Percentiles rank a stretch among this genome's conserved stretches.
Conservation (phyloP, 2,888 invertebrate genomes). For the Willowsia nigromaculata region DNA sequence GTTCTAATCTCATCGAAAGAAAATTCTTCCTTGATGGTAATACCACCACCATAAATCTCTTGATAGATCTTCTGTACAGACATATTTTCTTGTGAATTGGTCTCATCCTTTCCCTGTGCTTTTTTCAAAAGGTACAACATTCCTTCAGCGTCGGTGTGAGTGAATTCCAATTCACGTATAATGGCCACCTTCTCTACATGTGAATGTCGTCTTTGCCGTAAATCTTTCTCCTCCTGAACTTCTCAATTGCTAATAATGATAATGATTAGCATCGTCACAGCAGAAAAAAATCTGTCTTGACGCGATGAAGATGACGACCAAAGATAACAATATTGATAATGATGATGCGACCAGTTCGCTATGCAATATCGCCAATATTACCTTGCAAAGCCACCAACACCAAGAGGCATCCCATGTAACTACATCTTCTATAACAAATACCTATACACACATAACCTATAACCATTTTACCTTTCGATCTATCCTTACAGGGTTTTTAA, state of each 20-base stretch:
- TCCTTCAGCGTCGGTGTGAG: too few relatives aligned
- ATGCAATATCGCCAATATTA: not conserved
- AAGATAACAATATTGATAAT: slow-evolving; percentile 16
- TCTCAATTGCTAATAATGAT: slow-evolving; percentile 50
- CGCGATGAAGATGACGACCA: slow-evolving; percentile 14
- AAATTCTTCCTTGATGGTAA: not conserved
- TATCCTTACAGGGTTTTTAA: not conserved
- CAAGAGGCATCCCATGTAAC: not conserved
- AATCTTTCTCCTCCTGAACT: slow-evolving; percentile 38
- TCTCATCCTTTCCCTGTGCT: too few relatives aligned
- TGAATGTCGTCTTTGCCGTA: slow-evolving; percentile 31
- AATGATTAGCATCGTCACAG: slow-evolving; percentile 27
- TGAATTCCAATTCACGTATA: not conserved
- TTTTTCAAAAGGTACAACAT: too few relatives aligned
- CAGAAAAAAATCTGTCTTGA: slow-evolving; percentile 2
- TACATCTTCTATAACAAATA: not conserved
- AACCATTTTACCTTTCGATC: not conserved
- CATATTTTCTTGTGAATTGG: too few relatives aligned
- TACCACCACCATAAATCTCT: slow-evolving; percentile 28
- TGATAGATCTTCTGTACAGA: too few relatives aligned
- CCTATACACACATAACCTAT: not conserved
- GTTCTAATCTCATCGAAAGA: too few relatives aligned
- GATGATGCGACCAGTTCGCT: slow-evolving; percentile 30
- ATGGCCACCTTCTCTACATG: too few relatives aligned
- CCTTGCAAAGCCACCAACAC: not conserved